A percentile compares a stretch with the other conserved stretches of the same genome.
phyloP scores from a whole-genome alignment of 2,113 vertebrate genomes.

The Brienomyrus longianalis region DNA sequence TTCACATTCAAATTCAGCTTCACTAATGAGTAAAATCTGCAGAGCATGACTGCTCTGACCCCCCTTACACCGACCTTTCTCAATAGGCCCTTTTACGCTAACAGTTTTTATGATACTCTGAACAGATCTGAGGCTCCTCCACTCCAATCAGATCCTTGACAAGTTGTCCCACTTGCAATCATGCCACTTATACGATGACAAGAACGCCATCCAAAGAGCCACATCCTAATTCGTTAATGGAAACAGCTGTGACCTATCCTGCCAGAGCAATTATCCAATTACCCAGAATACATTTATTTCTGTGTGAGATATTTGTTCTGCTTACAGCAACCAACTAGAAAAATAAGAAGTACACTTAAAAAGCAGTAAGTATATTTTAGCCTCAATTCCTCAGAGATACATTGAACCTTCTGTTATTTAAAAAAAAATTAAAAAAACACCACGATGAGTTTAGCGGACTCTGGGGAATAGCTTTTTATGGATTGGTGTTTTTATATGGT shows the following conservation, averaged over 20 bases:
- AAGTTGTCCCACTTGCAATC: not conserved
- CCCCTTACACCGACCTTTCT: not conserved
- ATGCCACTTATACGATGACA: not conserved
- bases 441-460: not conserved
- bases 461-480: not conserved
- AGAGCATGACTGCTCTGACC: not conserved
- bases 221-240: not conserved
- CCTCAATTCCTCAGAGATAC: not conserved
- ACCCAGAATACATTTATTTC: not conserved
- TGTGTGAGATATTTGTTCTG: not conserved
- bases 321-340: not conserved
- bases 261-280: not conserved
- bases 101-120: not conserved
- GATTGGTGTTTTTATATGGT: not conserved
- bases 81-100: not conserved
- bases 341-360: not conserved
- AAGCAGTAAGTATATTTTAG: not conserved
- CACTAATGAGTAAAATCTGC: not conserved
- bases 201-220: not conserved
- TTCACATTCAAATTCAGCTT: not conserved
- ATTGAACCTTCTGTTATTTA: not conserved
- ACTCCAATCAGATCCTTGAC: not conserved
- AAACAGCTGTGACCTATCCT: not conserved
- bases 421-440: not conserved
- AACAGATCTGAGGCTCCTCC: not conserved